Percentiles rank a stretch among this genome's conserved stretches.
These are phyloP conservation scores for Dexiosoma caninum DNA, from an alignment of 2,888 invertebrate species.

Conservation along the genomic window DNA sequence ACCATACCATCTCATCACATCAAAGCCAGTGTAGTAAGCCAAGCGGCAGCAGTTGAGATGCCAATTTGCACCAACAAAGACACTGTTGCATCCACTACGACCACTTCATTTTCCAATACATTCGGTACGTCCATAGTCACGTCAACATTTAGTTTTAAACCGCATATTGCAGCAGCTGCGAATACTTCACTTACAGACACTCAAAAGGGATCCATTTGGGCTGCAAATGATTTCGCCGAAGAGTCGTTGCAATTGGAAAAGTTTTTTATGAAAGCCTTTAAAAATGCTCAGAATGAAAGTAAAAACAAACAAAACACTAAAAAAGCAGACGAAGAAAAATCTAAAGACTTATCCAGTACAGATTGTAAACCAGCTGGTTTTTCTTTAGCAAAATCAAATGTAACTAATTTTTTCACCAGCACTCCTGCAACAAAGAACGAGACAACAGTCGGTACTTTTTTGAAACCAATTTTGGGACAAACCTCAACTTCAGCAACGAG, in stretches of 20 bases:
- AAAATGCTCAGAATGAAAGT: conserved; percentile 80
- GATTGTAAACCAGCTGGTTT: too few species aligned
- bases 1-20: conserved; percentile 90
- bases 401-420: conserved; percentile 71
- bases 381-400: conserved; percentile 64
- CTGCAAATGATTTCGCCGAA: conserved; percentile 92
- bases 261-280: conserved; percentile 87
- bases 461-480: conserved; percentile 42
- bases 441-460: background rate
- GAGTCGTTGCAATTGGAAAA: conserved; percentile 86
- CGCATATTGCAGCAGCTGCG: conserved; percentile 73
- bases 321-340: background rate
- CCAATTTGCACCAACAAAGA: too few species aligned
- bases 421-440: conserved; percentile 67
- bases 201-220: conserved; percentile 89
- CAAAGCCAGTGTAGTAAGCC: conserved; percentile 82
- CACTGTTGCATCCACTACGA: background rate
- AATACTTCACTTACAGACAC: too few species aligned
- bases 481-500: background rate
- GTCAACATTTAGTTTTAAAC: conserved; percentile 72
- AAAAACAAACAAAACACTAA: conserved; percentile 45
- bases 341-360: background rate
- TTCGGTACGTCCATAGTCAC: conserved; percentile 67
- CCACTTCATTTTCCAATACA: conserved; percentile 2
- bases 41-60: too few species aligned